phyloP scores from a whole-genome alignment of 2,888 invertebrate species.

The Drosophila quinaria region DNA sequence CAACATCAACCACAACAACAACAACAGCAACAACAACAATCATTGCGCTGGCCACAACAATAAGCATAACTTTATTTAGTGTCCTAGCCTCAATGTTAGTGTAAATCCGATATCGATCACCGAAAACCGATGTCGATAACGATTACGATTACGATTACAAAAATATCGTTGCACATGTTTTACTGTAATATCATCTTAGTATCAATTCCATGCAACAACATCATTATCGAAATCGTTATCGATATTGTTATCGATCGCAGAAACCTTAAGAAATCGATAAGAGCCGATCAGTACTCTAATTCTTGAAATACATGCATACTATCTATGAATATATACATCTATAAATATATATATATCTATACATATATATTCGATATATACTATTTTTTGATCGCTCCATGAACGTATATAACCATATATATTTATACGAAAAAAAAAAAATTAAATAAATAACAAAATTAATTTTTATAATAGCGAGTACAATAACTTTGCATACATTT shows the following conservation, averaged over 20 bases:
- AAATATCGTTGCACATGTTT: neutral
- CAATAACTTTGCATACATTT: slow-evolving; percentile 71
- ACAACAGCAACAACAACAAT: slow-evolving; percentile 78
- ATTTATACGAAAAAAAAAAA: slow-evolving; percentile 21
- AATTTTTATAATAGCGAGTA: slow-evolving; percentile 46
- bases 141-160: neutral
- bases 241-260: slow-evolving; percentile 29
- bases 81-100: slow-evolving; percentile 84
- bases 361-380: slow-evolving; percentile 39
- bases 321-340: slow-evolving; percentile 32
- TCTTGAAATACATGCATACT: slow-evolving; percentile 57
- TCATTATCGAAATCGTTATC: slow-evolving; percentile 22
- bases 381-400: slow-evolving; percentile 59
- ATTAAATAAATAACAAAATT: neutral
- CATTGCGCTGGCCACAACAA: slow-evolving; percentile 83
- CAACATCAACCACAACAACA: slow-evolving; percentile 75
- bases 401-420: slow-evolving; percentile 39
- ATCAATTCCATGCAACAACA: neutral
- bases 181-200: neutral
- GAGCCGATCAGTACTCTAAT: slow-evolving; percentile 23
- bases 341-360: slow-evolving; percentile 15
- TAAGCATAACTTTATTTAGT: slow-evolving; percentile 84
- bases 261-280: slow-evolving; percentile 16
- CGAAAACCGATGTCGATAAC: slow-evolving; percentile 12
- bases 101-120: slow-evolving; percentile 57